Conservation (phyloP, 2,113 vertebrate genomes). For the Pterocles burchelli region DNA sequence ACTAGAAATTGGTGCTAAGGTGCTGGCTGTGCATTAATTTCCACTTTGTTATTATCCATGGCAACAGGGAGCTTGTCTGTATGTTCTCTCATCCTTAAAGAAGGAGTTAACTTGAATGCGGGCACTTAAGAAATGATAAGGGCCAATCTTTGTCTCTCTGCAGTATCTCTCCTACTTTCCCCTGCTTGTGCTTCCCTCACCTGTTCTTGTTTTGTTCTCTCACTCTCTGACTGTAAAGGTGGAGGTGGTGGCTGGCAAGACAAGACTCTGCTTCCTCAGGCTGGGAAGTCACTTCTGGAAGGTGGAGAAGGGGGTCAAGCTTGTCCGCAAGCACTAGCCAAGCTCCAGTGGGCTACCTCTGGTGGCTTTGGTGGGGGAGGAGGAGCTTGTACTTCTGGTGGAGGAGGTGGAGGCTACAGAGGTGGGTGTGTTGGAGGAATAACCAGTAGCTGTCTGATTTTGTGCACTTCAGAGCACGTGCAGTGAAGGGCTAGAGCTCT, state of each 20-base stretch:
- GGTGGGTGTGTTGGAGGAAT: slow-evolving; percentile 64
- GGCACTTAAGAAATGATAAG: background rate
- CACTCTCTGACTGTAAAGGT: slow-evolving; percentile 54
- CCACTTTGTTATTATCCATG: background rate
- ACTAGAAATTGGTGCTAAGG: background rate
- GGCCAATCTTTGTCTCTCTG: background rate
- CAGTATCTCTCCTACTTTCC: background rate
- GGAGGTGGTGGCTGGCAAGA: slow-evolving; percentile 88
- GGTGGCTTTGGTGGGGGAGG: slow-evolving; percentile 90
- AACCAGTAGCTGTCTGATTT: background rate
- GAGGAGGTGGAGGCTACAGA: slow-evolving; percentile 88
- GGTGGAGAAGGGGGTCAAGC: slow-evolving; percentile 84
- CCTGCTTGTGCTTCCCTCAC: background rate
- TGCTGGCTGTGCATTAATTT: background rate
- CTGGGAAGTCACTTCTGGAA: slow-evolving; percentile 83
- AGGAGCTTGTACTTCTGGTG: slow-evolving; percentile 88
- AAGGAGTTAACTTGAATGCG: background rate
- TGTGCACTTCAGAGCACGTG: background rate
- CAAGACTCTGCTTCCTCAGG: slow-evolving; percentile 58
- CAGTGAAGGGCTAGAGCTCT: background rate
- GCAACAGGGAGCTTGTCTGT: background rate
- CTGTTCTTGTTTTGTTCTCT: background rate
- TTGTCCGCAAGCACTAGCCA: slow-evolving; percentile 80
- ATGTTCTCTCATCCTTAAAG: background rate
- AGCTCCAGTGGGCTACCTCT: slow-evolving; percentile 84